phyloP scores from a whole-genome alignment of 2,797 vertebrate species.

The Sus cebifrons region DNA sequence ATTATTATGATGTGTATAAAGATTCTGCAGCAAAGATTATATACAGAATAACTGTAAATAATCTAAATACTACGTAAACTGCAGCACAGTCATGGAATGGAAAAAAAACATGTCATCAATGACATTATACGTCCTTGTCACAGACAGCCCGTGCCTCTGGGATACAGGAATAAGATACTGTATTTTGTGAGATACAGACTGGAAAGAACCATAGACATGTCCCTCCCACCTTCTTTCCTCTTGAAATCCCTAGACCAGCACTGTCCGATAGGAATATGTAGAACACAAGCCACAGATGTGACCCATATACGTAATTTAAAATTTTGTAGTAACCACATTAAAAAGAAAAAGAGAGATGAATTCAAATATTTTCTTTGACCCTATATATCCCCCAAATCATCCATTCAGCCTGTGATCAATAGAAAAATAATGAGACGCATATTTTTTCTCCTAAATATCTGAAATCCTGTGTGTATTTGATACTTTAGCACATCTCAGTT shows the following conservation, averaged over 20 bases:
- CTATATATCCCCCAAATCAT: conserved; percentile 18
- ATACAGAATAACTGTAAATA: neutral
- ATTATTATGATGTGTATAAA: neutral
- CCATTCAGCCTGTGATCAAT: neutral
- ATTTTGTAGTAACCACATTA: conserved; percentile 61
- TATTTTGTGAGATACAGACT: neutral
- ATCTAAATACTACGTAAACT: conserved; percentile 33
- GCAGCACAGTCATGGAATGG: neutral
- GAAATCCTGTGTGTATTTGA: neutral
- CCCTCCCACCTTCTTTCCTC: neutral
- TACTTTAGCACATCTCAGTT: neutral
- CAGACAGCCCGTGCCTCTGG: neutral
- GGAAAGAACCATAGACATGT: conserved; percentile 2
- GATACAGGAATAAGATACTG: neutral
- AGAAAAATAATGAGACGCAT: conserved; percentile 21
- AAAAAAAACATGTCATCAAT: neutral
- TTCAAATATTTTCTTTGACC: conserved; percentile 69
- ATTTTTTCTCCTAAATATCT: neutral
- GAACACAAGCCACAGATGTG: conserved; percentile 53
- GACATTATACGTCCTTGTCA: neutral
- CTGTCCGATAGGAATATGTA: neutral
- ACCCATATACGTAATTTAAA: conserved; percentile 60
- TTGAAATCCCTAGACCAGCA: neutral
- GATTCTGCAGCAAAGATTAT: neutral
- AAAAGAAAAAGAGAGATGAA: conserved; percentile 67